Base-by-base conservation (phyloP, 1,140 invertebrate species). In the Trichomalopsis sarcophagae region DNA sequence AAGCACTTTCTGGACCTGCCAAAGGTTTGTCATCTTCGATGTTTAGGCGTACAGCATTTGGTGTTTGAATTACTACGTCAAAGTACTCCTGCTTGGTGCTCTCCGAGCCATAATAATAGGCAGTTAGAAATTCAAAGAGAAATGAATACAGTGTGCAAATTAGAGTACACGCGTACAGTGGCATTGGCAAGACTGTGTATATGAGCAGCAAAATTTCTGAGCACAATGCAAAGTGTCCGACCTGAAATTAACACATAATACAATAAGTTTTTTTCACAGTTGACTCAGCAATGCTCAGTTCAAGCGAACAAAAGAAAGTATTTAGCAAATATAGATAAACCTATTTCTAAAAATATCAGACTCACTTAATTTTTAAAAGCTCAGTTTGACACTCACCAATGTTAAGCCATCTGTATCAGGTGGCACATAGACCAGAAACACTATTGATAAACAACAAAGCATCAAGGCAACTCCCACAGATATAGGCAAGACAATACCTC, bases 101-200 rank as follows among this genome's bases (percentile, higher is more conserved):
- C 84, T 87, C 87, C 17, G 87, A 83, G 40, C 87, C 87, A 69
- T 92, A 91, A 1, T 91, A 40, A 71, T 91, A 90, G 50, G 87
- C 90, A 78, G 93, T 94, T 21, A 95, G 89, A 47, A 94, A 91
- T 94, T 99, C 98, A 92, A 98, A 98, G 9, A 95, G 91, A 33
- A 97, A 93, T 2, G 98, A 98, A 92, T 98, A 98, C 30, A 95
- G 84, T 74, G 96, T 93, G 73, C 97, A 96, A 86, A 98, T 95
- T 74, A 95, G 93, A 27, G 98, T 94, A 89, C 96, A 97, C 74
- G 96, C 93, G 94, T 97, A 99, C 2, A 99, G 92, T 23, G 97
- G 97, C 93, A 99, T 94, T 23, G 98, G 98, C 86, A 99, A 96
- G 76, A 98, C 95, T 74, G 98, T 99, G 90, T 99, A 99, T 90